Evolutionary conservation across 2,797 vertebrate species (phyloP).

Genomic region (Rhadinocentrus ornatus): DNA sequence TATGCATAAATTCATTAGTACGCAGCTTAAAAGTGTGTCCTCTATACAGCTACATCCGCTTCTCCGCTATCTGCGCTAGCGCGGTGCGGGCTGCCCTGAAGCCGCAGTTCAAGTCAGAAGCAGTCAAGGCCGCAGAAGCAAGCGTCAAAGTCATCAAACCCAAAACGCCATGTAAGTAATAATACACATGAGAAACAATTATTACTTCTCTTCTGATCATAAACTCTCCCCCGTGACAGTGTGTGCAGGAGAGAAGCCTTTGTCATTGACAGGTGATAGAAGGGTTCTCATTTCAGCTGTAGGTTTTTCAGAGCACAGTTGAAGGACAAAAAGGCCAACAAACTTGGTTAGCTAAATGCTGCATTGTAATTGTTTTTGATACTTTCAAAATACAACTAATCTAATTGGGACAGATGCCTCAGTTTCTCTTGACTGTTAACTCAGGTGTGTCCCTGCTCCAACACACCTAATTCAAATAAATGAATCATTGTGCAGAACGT

Average conservation of each 20-base stretch:
- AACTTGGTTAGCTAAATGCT: not conserved
- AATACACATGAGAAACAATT: not conserved
- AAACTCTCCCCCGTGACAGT: not conserved
- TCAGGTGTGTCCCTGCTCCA: no score
- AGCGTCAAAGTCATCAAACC: slow-evolving; percentile 83
- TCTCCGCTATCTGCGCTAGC: slow-evolving; percentile 91
- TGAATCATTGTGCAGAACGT: no score
- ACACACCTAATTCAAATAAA: no score
- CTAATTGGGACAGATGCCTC: not conserved
- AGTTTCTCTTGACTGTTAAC: not conserved
- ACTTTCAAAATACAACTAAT: not conserved
- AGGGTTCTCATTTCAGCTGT: not conserved
- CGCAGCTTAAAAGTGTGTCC: slow-evolving; percentile 32
- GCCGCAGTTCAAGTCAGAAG: slow-evolving; percentile 84
- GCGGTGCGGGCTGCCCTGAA: slow-evolving; percentile 90
- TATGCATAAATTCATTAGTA: slow-evolving; percentile 13
- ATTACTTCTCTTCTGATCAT: not conserved
- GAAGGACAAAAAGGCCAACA: not conserved
- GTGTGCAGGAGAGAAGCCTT: not conserved
- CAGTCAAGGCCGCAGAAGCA: slow-evolving; percentile 81
- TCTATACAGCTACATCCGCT: slow-evolving; percentile 91
- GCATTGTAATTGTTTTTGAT: not conserved
- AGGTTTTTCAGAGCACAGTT: not conserved
- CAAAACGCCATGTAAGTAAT: slow-evolving; percentile 67
- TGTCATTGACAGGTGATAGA: slow-evolving; percentile 2